Evolutionary conservation across 2,797 vertebrate genomes (phyloP).

Genomic region (Lepus townsendii): DNA sequence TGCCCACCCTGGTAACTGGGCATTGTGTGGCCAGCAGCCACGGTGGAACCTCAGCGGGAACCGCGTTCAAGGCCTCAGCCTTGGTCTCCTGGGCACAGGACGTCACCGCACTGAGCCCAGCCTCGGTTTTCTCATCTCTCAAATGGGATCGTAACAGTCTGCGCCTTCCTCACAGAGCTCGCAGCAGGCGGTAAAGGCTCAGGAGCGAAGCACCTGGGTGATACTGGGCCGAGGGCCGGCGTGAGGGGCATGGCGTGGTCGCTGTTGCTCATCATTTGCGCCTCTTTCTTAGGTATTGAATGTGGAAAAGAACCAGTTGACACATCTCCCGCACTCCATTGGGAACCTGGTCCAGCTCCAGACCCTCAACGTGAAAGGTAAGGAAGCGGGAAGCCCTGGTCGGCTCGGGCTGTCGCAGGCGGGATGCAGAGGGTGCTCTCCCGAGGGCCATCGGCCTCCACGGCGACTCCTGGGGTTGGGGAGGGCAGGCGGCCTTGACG

Average conservation of each 20-base stretch:
- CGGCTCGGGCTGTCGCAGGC: not conserved
- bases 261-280: not conserved
- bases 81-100: not conserved
- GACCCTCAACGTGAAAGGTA: slow-evolving; percentile 95
- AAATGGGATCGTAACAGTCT: not conserved
- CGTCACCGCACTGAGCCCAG: not conserved
- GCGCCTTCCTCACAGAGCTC: not conserved
- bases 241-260: too few species aligned
- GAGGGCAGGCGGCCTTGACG: not conserved
- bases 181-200: not conserved
- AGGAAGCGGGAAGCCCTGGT: not conserved
- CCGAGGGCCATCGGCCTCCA: not conserved
- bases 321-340: slow-evolving; percentile 92
- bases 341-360: slow-evolving; percentile 93
- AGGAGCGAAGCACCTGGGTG: not conserved
- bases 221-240: not conserved
- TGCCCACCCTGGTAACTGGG: not conserved
- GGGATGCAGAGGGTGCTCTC: not conserved
- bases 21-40: not conserved
- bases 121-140: not conserved
- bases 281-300: slow-evolving; percentile 93
- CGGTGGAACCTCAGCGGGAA: not conserved
- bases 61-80: not conserved
- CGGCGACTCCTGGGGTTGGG: not conserved
- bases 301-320: slow-evolving; percentile 94